These are phyloP conservation scores for Xiphophorus birchmanni DNA, from an alignment of 2,797 vertebrate genomes.

Conservation along the genomic window DNA sequence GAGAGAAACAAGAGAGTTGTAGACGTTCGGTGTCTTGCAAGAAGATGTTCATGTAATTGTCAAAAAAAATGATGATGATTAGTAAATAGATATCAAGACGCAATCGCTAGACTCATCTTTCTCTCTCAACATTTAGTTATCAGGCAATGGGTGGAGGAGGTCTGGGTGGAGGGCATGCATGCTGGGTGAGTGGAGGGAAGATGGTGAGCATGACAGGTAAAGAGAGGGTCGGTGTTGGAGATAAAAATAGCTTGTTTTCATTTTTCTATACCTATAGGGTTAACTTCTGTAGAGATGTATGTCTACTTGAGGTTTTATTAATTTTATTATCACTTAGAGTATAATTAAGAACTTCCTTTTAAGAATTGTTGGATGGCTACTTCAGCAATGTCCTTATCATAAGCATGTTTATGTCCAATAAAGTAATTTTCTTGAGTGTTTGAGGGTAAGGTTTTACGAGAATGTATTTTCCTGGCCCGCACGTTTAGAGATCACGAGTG, in stretches of 20 bases:
- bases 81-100: conserved; percentile 60
- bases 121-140: conserved; percentile 73
- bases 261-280: conserved; percentile 5
- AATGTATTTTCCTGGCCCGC: not conserved
- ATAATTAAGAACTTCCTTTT: not conserved
- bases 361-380: not conserved
- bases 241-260: not conserved
- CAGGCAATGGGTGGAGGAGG: conserved; percentile 74
- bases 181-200: conserved; percentile 52
- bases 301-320: not conserved
- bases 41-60: conserved; percentile 70
- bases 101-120: conserved; percentile 73
- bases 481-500: not conserved
- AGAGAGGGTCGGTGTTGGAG: conserved; percentile 73
- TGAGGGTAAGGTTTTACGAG: not conserved
- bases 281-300: conserved; percentile 1
- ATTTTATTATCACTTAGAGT: not conserved
- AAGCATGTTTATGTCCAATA: no score
- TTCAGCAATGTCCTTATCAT: not conserved
- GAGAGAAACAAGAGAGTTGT: conserved; percentile 83
- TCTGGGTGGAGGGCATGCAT: conserved; percentile 75
- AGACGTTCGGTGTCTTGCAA: conserved; percentile 82
- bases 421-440: not conserved
- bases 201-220: conserved; percentile 65
- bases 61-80: conserved; percentile 54